phyloP scores from a whole-genome alignment of 2,888 invertebrate genomes.

The Leptinotarsa haldemani region DNA sequence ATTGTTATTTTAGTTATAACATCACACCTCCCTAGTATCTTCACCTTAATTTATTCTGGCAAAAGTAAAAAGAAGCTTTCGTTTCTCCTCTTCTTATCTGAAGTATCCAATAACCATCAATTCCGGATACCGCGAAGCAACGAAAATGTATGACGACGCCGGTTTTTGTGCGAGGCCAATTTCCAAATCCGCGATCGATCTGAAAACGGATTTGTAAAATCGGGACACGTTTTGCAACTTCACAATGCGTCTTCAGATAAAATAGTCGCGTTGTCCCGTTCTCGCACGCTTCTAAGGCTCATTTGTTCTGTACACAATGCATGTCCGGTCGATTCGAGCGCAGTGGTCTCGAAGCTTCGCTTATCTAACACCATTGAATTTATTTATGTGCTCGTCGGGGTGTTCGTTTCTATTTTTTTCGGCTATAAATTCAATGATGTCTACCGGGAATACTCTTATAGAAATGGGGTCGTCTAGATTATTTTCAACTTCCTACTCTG shows the following conservation, averaged over 20 bases:
- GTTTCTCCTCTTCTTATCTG: slow-evolving; percentile 21
- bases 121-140: slow-evolving; percentile 26
- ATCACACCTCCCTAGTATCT: too few relatives aligned
- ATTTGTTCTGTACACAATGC: slow-evolving; percentile 34
- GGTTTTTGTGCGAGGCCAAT: slow-evolving; percentile 16
- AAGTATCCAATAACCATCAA: slow-evolving; percentile 39
- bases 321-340: slow-evolving; percentile 20
- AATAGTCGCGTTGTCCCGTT: slow-evolving; percentile 23
- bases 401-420: background rate
- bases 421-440: background rate
- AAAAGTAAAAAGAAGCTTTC: background rate
- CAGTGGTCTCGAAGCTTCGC: slow-evolving; percentile 26
- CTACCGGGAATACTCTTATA: background rate
- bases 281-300: slow-evolving; percentile 23
- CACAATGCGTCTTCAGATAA: slow-evolving; percentile 36
- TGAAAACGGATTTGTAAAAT: slow-evolving; percentile 28
- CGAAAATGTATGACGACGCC: background rate
- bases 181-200: slow-evolving; percentile 23
- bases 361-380: slow-evolving; percentile 33
- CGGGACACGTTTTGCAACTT: slow-evolving; percentile 33
- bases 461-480: background rate
- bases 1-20: too few relatives aligned
- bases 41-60: too few relatives aligned
- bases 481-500: too few relatives aligned
- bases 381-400: slow-evolving; percentile 16